Conservation (phyloP, 2,888 invertebrate species). For the Drosophila birchii region DNA sequence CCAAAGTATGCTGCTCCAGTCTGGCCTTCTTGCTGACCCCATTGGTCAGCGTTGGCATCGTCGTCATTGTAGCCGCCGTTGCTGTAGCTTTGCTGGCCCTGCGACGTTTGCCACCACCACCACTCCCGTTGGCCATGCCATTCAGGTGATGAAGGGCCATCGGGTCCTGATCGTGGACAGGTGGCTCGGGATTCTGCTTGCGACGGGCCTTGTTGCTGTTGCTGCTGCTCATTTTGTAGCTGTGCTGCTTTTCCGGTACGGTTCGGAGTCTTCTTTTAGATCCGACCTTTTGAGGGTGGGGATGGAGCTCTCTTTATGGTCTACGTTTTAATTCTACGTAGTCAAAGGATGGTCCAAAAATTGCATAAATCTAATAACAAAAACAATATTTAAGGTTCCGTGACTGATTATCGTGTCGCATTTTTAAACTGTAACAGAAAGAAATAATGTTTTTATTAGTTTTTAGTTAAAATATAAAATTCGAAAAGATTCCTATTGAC, state of each 20-base stretch:
- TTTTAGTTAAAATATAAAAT: no score
- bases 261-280: background rate
- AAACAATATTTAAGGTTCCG: slow-evolving; percentile 44
- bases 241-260: slow-evolving; percentile 30
- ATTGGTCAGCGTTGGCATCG: slow-evolving; percentile 35
- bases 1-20: slow-evolving; percentile 37
- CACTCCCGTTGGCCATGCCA: slow-evolving; percentile 57
- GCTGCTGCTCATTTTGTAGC: slow-evolving; percentile 42
- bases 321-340: slow-evolving; percentile 28
- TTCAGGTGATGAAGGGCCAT: slow-evolving; percentile 45
- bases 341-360: background rate
- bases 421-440: slow-evolving; percentile 32
- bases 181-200: slow-evolving; percentile 7
- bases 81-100: slow-evolving; percentile 25
- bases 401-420: slow-evolving; percentile 55
- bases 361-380: slow-evolving; percentile 35
- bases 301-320: background rate
- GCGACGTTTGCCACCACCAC: slow-evolving; percentile 34
- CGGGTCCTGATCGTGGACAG: slow-evolving; percentile 1
- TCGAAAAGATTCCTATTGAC: no score
- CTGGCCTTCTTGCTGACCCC: slow-evolving; percentile 60
- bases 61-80: slow-evolving; percentile 1
- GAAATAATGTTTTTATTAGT: background rate
- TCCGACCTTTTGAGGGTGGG: background rate
- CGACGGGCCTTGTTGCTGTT: slow-evolving; percentile 32